These are phyloP conservation scores for Crotophaga sulcirostris DNA, from an alignment of 2,113 vertebrate genomes.

Conservation along the genomic window DNA sequence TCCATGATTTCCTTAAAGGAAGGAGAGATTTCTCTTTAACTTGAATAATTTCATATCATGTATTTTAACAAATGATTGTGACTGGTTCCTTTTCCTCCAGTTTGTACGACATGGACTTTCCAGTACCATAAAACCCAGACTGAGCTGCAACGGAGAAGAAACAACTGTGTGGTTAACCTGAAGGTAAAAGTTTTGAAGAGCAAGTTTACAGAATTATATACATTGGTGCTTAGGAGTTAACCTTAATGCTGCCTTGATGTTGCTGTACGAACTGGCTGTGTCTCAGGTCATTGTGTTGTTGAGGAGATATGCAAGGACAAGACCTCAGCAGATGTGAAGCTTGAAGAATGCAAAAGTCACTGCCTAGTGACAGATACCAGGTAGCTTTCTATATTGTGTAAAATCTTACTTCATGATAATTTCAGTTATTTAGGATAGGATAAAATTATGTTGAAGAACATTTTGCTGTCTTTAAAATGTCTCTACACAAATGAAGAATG, in stretches of 20 bases:
- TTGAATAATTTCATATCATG: neutral
- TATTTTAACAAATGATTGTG: neutral
- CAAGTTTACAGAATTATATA: neutral
- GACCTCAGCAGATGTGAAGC: neutral
- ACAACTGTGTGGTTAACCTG: neutral
- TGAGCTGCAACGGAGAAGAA: neutral
- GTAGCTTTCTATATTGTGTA: neutral
- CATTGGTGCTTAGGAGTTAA: neutral
- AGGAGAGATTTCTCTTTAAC: neutral
- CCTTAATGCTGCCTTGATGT: neutral
- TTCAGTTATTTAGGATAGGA: neutral
- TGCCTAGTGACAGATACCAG: neutral
- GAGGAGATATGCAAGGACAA: neutral
- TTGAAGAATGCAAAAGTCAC: neutral
- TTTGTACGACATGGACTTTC: neutral
- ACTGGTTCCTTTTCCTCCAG: neutral
- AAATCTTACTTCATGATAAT: neutral
- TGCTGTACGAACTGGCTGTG: neutral
- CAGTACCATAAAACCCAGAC: neutral
- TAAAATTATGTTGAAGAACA: neutral
- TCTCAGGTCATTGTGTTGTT: neutral
- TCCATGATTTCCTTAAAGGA: constrained; percentile 80
- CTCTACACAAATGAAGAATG: neutral
- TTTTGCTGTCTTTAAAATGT: neutral
- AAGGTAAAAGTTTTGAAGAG: neutral